Base-by-base conservation (phyloP, 2,113 vertebrate species). In the Pelvicachromis taeniatus region DNA sequence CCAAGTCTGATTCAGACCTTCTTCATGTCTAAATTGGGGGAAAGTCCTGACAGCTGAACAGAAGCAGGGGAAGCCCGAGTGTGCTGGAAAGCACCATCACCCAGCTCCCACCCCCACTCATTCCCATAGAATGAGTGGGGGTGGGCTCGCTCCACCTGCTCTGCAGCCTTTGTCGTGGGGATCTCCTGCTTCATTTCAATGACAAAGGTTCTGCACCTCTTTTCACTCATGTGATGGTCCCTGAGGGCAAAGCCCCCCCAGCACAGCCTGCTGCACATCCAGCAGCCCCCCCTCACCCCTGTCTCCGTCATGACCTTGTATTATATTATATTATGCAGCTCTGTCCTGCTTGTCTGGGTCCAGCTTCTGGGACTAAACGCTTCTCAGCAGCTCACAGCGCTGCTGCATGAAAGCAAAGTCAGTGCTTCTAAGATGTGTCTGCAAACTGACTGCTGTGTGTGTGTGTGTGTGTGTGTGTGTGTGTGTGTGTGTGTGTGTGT, bases 91-190 rank as follows among this genome's bases (percentile, higher is more conserved):
- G 6, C 31, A 33, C 31, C 31, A 33, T 63, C 59, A 21, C 59
- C 59, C 59, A 79, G 77, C 82, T 78, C 17, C 55, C 84, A 83
- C 52, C 35, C 52, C 19, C 31, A 95, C 91, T 85, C 56, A 78
- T 88, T 87, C 77, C n/a, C n/a, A n/a, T 88, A 85, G 84, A 83
- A 79, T 35, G 82, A 58, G 75, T 38, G 78, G 53, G 78, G 75
- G 80, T 55, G 77, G 10, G 33, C 95, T 96, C 94, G 96, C 96
- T 96, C 97, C 98, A 99, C 98, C 98, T 99, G 98, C 97, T 97
- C 96, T 55, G 96, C 88, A 65, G 93, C 95, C 91, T 97, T 99
- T 98, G 97, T 99, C 95, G 84, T 52, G 4, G 31, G 87, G 85
- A 65, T 87, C 93, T 91, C 93, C 91, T 89, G 70, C 92, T 93